These are phyloP conservation scores for Corbicula japonica DNA, from an alignment of 2,888 invertebrate species.

Conservation along the genomic window DNA sequence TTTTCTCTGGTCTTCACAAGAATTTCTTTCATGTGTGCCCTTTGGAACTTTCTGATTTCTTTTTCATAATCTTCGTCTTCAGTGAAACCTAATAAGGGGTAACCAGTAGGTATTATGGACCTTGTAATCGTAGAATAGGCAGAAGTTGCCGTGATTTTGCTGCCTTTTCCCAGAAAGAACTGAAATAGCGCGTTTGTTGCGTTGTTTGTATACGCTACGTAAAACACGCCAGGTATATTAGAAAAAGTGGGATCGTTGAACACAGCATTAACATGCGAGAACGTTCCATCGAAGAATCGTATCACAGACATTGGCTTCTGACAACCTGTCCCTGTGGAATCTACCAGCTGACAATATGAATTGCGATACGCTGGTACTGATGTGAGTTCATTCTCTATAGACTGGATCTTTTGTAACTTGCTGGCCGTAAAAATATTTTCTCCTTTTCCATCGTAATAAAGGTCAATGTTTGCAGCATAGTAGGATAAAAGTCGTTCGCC, in stretches of 20 bases:
- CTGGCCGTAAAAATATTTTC: conserved; percentile 73
- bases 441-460: conserved; percentile 65
- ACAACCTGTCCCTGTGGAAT: conserved; percentile 35
- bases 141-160: conserved; percentile 34
- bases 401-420: conserved; percentile 55
- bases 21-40: conserved; percentile 29
- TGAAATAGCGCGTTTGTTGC: conserved; percentile 58
- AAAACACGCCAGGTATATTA: conserved; percentile 66
- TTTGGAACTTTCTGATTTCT: conserved; percentile 36
- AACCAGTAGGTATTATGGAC: conserved; percentile 67
- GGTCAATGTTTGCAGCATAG: conserved; percentile 53
- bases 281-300: conserved; percentile 75
- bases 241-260: conserved; percentile 71
- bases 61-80: conserved; percentile 40
- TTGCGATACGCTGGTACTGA: conserved; percentile 46
- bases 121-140: conserved; percentile 61
- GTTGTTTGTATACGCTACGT: conserved; percentile 63
- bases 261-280: conserved; percentile 43
- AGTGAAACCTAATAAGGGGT: conserved; percentile 45
- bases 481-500: conserved; percentile 43
- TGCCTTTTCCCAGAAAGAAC: conserved; percentile 61
- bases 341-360: conserved; percentile 45
- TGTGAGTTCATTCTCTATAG: conserved; percentile 67
- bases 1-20: conserved; percentile 28
- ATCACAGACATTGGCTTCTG: conserved; percentile 63